Evolutionary conservation across 2,113 vertebrate genomes (phyloP).

Genomic region (Limanda limanda): DNA sequence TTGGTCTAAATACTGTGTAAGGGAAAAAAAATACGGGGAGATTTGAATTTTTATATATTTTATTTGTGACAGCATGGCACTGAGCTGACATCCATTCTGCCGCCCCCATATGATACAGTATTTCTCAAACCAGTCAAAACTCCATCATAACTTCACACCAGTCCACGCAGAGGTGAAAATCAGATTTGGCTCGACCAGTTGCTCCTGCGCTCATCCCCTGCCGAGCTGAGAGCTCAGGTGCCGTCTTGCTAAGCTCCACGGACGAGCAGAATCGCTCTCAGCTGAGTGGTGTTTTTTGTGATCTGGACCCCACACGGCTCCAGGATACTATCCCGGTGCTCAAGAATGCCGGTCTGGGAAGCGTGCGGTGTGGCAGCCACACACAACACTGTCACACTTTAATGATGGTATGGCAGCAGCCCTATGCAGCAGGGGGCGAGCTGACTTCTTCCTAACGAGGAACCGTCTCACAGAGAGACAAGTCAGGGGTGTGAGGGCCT

Average conservation of each 20-base stretch:
- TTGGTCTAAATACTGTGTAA: not conserved
- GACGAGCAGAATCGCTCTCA: slow-evolving; percentile 21
- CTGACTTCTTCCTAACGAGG: slow-evolving; percentile 76
- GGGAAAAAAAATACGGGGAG: no score
- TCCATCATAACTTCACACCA: slow-evolving; percentile 49
- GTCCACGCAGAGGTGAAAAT: slow-evolving; percentile 50
- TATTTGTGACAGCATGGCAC: not conserved
- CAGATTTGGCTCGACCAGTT: slow-evolving; percentile 32
- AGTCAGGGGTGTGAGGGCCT: slow-evolving; percentile 68
- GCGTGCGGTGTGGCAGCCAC: slow-evolving; percentile 18
- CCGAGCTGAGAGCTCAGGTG: slow-evolving; percentile 38
- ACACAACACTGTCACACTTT: slow-evolving; percentile 57
- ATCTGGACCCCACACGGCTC: slow-evolving; percentile 32
- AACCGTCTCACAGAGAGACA: slow-evolving; percentile 67
- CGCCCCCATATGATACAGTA: slow-evolving; percentile 20
- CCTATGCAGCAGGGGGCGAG: slow-evolving; percentile 64
- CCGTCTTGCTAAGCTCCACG: slow-evolving; percentile 36
- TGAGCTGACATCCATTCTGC: slow-evolving; percentile 32
- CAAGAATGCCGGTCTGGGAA: slow-evolving; percentile 43
- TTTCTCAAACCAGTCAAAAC: slow-evolving; percentile 50
- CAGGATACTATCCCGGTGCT: slow-evolving; percentile 49
- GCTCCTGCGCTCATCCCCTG: slow-evolving; percentile 9
- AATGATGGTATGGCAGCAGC: slow-evolving; percentile 70
- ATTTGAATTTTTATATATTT: not conserved
- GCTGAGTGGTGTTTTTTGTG: slow-evolving; percentile 35